Evolutionary conservation across 1,140 invertebrate genomes (phyloP).

Genomic region (Bombus picipes): DNA sequence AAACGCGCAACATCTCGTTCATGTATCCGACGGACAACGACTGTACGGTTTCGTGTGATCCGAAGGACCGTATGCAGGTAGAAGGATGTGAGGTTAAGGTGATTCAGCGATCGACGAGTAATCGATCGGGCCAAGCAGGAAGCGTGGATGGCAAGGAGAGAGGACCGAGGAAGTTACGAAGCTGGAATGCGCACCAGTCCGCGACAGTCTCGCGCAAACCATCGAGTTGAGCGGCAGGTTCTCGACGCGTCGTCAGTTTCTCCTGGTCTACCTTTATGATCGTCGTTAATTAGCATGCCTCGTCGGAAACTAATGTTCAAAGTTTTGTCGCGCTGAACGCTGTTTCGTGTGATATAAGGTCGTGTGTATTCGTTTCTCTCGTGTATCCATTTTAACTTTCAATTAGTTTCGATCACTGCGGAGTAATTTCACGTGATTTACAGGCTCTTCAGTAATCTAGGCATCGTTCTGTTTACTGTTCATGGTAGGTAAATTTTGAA

Average conservation of each 20-base stretch:
- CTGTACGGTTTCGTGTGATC: slow-evolving; percentile 50
- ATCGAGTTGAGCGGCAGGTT: slow-evolving; percentile 40
- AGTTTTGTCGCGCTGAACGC: not conserved
- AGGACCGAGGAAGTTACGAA: slow-evolving; percentile 55
- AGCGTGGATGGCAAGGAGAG: slow-evolving; percentile 58
- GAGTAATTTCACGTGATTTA: not conserved
- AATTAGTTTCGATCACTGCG: too few relatives aligned
- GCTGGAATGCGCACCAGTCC: slow-evolving; percentile 47
- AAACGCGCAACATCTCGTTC: not conserved
- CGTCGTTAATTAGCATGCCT: not conserved
- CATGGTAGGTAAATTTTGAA: slow-evolving; percentile 19
- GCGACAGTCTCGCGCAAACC: slow-evolving; percentile 60
- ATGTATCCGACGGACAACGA: slow-evolving; percentile 22
- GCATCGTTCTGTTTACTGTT: not conserved
- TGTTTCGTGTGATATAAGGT: not conserved
- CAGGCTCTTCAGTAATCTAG: too few relatives aligned
- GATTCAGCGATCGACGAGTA: slow-evolving; percentile 39
- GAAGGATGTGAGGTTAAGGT: slow-evolving; percentile 36
- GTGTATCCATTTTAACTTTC: not conserved
- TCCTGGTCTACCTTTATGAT: slow-evolving; percentile 16
- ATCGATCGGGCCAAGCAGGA: slow-evolving; percentile 40
- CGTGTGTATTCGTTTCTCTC: not conserved
- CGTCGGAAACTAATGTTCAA: not conserved
- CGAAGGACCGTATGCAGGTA: slow-evolving; percentile 51
- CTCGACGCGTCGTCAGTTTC: not conserved